Evolutionary conservation across 2,113 vertebrate genomes (phyloP).

Genomic region (Calypte anna): DNA sequence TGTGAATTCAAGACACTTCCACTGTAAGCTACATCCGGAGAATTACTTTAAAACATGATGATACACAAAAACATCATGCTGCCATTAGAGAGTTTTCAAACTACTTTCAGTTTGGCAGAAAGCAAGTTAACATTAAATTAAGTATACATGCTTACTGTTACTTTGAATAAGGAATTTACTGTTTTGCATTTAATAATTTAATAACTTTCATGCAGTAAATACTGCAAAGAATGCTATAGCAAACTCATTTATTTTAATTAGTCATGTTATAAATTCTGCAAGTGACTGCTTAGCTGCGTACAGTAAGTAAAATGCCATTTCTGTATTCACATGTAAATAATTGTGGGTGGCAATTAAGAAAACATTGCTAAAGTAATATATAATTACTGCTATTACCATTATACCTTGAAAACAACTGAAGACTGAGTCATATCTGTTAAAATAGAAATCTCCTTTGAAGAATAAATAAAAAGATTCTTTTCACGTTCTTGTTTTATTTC

Average conservation of each 20-base stretch:
- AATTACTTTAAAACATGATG: slow-evolving; percentile 2
- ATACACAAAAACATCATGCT: neutral
- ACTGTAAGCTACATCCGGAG: neutral
- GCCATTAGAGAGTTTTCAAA: slow-evolving; percentile 34
- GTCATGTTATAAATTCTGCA: slow-evolving; percentile 70
- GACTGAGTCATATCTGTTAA: slow-evolving; percentile 42
- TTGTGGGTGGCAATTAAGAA: slow-evolving; percentile 67
- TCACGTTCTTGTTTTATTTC: neutral
- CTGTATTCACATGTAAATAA: slow-evolving; percentile 75
- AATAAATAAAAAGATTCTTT: slow-evolving; percentile 25
- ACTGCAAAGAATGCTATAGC: slow-evolving; percentile 38
- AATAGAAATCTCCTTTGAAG: slow-evolving; percentile 43
- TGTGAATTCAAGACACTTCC: neutral
- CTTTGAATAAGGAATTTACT: slow-evolving; percentile 60
- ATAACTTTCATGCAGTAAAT: slow-evolving; percentile 66
- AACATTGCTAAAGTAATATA: slow-evolving; percentile 50
- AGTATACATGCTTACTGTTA: slow-evolving; percentile 64
- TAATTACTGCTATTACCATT: slow-evolving; percentile 64
- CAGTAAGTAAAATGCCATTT: slow-evolving; percentile 69
- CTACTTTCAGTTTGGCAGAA: slow-evolving; percentile 53
- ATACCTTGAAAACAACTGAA: slow-evolving; percentile 59
- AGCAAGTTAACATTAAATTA: slow-evolving; percentile 60
- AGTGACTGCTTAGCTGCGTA: slow-evolving; percentile 53
- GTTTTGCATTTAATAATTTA: slow-evolving; percentile 69
- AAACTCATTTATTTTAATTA: slow-evolving; percentile 82